These are phyloP conservation scores for Sinodicranocentrus sp. DNA, from an alignment of 2,888 invertebrate genomes.

Conservation along the genomic window DNA sequence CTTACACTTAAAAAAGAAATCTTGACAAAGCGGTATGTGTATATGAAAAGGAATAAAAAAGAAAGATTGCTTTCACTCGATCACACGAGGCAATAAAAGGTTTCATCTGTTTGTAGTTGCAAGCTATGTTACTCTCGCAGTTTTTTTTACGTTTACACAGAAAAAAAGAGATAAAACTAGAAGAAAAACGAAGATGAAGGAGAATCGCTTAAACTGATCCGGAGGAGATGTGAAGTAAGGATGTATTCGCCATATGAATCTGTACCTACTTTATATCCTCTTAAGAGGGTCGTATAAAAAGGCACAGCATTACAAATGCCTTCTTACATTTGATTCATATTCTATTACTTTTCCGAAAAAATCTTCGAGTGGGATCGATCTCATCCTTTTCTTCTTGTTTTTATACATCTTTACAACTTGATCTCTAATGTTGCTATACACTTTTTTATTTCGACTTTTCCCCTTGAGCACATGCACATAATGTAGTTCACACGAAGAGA, in stretches of 20 bases:
- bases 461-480: too few relatives aligned
- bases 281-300: neutral
- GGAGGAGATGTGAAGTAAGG: neutral
- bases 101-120: conserved; percentile 51
- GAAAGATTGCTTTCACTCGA: conserved; percentile 57
- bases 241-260: neutral
- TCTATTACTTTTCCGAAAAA: conserved; percentile 5
- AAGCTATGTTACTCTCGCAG: neutral
- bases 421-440: too few relatives aligned
- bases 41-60: conserved; percentile 42
- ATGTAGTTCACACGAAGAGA: too few relatives aligned
- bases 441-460: too few relatives aligned
- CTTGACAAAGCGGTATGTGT: conserved; percentile 11
- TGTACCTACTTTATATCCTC: neutral
- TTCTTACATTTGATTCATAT: conserved; percentile 24
- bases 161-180: conserved; percentile 40
- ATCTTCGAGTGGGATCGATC: conserved; percentile 12
- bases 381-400: conserved; percentile 1
- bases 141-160: neutral
- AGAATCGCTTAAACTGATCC: conserved; percentile 37
- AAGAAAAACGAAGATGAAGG: conserved; percentile 46
- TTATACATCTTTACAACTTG: too few relatives aligned
- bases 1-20: neutral
- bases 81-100: conserved; percentile 53
- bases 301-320: conserved; percentile 7